Percentiles rank a stretch among this genome's conserved stretches.
These are phyloP conservation scores for Zeus faber DNA, from an alignment of 2,113 vertebrate genomes.

Conservation along the genomic window DNA sequence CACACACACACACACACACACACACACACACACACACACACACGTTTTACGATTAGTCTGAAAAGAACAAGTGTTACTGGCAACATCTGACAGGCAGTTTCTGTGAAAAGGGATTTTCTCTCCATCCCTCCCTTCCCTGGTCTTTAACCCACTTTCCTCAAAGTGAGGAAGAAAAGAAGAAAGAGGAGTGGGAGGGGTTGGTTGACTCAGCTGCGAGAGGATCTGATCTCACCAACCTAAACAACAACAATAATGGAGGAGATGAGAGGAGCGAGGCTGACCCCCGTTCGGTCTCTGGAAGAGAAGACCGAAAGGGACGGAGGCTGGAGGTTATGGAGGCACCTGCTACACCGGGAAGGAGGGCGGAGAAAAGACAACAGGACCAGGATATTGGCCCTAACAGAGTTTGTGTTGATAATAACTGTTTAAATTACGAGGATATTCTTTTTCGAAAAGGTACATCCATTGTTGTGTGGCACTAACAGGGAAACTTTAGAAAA, in stretches of 20 bases:
- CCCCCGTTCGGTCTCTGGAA: constrained; percentile 10
- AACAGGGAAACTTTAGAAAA: too few species aligned
- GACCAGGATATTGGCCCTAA: constrained; percentile 11
- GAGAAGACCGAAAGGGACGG: constrained; percentile 1
- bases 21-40: too few species aligned
- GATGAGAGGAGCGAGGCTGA: constrained; percentile 33
- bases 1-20: too few species aligned
- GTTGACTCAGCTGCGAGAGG: constrained; percentile 71
- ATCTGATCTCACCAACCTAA: constrained; percentile 56
- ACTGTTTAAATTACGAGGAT: background rate
- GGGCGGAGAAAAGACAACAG: constrained; percentile 11
- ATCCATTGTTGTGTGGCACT: too few species aligned
- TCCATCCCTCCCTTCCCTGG: constrained; percentile 15
- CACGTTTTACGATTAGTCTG: too few species aligned
- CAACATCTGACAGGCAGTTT: too few species aligned
- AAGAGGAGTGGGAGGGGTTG: constrained; percentile 21
- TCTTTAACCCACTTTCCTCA: constrained; percentile 40
- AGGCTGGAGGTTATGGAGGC: constrained; percentile 24
- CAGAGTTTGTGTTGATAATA: constrained; percentile 3
- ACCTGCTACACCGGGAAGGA: constrained; percentile 35
- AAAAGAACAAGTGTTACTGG: too few species aligned
- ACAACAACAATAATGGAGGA: constrained; percentile 50
- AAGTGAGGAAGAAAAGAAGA: constrained; percentile 2
- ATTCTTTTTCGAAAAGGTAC: too few species aligned
- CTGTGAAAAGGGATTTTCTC: constrained; percentile 1